A percentile compares a stretch with the other conserved stretches of the same genome.
These are phyloP conservation scores for Meloe dianella DNA, from an alignment of 2,888 invertebrate species.

Conservation along the genomic window DNA sequence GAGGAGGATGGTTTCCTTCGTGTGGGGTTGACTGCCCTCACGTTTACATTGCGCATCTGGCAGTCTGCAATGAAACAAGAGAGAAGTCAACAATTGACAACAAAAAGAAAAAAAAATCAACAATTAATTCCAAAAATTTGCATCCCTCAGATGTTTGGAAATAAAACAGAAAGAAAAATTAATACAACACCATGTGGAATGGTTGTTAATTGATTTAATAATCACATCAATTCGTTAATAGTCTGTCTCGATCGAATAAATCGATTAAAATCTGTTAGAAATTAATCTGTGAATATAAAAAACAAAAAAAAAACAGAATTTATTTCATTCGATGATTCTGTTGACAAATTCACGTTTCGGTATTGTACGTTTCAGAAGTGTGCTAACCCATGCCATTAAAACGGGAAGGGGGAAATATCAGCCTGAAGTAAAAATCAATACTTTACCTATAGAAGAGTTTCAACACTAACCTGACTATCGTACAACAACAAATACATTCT, in stretches of 20 bases:
- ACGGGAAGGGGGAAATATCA: slow-evolving; percentile 43
- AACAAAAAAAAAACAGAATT: not conserved
- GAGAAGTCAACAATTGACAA: slow-evolving; percentile 61
- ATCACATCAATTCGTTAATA: not conserved
- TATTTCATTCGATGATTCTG: not conserved
- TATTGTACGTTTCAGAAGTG: slow-evolving; percentile 32
- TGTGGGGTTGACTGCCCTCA: slow-evolving; percentile 74
- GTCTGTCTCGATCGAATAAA: slow-evolving; percentile 32
- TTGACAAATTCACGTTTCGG: slow-evolving; percentile 16
- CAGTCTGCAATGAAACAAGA: slow-evolving; percentile 78
- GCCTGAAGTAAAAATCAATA: slow-evolving; percentile 50
- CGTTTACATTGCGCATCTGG: slow-evolving; percentile 77
- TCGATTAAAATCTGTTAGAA: slow-evolving; percentile 1
- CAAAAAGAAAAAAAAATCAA: slow-evolving; percentile 27
- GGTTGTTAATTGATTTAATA: not conserved
- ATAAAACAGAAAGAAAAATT: not conserved
- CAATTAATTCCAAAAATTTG: slow-evolving; percentile 1
- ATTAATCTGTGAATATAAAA: not conserved
- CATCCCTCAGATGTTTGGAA: no score
- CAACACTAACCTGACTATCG: slow-evolving; percentile 31
- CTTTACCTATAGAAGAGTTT: slow-evolving; percentile 43
- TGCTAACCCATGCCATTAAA: slow-evolving; percentile 36
- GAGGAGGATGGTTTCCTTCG: slow-evolving; percentile 71
- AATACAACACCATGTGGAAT: not conserved
- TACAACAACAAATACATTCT: not conserved